phyloP scores from a whole-genome alignment of 2,888 invertebrate genomes.

The Morpho achilles region DNA sequence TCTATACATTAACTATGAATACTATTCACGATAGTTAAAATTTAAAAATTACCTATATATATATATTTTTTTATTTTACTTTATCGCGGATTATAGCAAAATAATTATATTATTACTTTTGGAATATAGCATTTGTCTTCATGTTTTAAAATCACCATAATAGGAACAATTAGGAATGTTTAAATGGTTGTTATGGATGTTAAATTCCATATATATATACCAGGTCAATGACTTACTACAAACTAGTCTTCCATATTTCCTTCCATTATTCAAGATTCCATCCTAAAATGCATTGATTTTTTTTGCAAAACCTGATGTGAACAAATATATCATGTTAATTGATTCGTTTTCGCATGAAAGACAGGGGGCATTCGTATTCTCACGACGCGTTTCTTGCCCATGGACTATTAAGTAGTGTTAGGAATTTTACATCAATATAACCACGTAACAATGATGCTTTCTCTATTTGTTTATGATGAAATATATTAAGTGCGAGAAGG shows the following conservation, averaged over 20 bases:
- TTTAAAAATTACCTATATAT: too few species aligned
- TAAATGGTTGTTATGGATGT: background rate
- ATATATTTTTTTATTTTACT: too few species aligned
- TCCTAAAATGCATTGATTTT: constrained; percentile 1
- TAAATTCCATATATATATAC: background rate
- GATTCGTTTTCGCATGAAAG: constrained; percentile 33
- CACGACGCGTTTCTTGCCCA: constrained; percentile 50
- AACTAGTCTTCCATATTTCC: constrained; percentile 10
- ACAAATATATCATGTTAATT: constrained; percentile 27
- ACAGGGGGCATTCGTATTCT: constrained; percentile 49
- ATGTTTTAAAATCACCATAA: too few species aligned
- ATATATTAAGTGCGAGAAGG: constrained; percentile 13
- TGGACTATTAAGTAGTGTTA: constrained; percentile 57
- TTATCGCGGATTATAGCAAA: too few species aligned
- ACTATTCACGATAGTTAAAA: too few species aligned
- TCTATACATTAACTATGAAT: too few species aligned
- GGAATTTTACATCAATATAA: constrained; percentile 56
- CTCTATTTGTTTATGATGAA: constrained; percentile 34
- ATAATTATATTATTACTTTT: too few species aligned
- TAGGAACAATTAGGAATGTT: too few species aligned
- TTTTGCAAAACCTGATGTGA: constrained; percentile 4
- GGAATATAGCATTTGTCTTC: too few species aligned
- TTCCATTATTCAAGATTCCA: constrained; percentile 9
- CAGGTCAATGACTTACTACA: constrained; percentile 5
- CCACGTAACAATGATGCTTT: constrained; percentile 33